phyloP scores from a whole-genome alignment of 2,888 invertebrate genomes.

The Erynnis tages region DNA sequence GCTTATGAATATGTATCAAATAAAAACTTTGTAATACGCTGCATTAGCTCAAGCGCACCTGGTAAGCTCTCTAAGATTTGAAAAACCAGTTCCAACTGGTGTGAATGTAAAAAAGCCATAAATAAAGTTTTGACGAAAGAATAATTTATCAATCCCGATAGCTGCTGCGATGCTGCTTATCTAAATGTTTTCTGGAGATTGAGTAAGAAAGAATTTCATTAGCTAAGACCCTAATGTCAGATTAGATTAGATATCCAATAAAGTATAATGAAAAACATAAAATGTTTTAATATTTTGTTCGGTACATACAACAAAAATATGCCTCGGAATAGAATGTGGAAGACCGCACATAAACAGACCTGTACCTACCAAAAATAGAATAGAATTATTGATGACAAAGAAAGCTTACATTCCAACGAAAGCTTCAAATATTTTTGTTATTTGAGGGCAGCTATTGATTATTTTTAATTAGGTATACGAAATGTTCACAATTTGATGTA shows the following conservation, averaged over 20 bases:
- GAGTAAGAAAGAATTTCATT: slow-evolving; percentile 13
- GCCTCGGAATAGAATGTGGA: slow-evolving; percentile 6
- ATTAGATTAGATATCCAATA: slow-evolving; percentile 5
- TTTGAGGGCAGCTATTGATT: not conserved
- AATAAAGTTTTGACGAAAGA: slow-evolving; percentile 17
- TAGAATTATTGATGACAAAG: slow-evolving; percentile 23
- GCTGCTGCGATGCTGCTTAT: slow-evolving; percentile 9
- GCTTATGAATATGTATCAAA: slow-evolving; percentile 15
- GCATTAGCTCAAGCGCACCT: slow-evolving; percentile 2
- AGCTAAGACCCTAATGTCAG: slow-evolving; percentile 10
- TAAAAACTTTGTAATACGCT: slow-evolving; percentile 13
- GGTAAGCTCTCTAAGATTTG: not conserved
- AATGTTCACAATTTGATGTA: too few species aligned
- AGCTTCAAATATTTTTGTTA: slow-evolving; percentile 8
- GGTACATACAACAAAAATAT: too few species aligned
- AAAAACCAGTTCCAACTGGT: slow-evolving; percentile 18
- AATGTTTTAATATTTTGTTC: too few species aligned
- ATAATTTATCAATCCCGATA: slow-evolving; percentile 17
- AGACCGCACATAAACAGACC: slow-evolving; percentile 15
- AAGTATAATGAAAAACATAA: too few species aligned
- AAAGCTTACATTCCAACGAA: slow-evolving; percentile 13
- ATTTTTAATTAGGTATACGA: not conserved
- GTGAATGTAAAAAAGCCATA: slow-evolving; percentile 15
- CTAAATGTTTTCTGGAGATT: slow-evolving; percentile 16
- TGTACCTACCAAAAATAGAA: slow-evolving; percentile 16